Percentiles rank a stretch among this genome's conserved stretches.
Conservation (phyloP, 1,140 invertebrate species). For the Proales similis region DNA sequence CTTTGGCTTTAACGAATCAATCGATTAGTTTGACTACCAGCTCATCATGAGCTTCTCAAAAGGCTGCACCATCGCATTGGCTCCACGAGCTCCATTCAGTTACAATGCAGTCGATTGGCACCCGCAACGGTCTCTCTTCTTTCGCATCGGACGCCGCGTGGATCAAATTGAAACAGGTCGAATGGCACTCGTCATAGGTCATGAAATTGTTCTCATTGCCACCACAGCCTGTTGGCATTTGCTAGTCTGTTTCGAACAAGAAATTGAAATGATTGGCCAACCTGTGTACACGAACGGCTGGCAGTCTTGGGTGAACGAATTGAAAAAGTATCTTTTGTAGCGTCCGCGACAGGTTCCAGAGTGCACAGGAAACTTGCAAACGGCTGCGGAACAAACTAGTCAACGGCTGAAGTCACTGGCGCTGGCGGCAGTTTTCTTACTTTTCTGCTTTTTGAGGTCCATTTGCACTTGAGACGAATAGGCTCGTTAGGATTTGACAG, state of each 20-base stretch:
- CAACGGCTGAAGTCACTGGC: no score
- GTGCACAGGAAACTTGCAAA: conserved; percentile 33
- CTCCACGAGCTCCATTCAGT: conserved; percentile 34
- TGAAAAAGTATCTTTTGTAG: conserved; percentile 26
- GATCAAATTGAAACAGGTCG: conserved; percentile 5
- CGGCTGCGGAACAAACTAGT: conserved; percentile 3
- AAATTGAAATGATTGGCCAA: background rate
- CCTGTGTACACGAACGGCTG: conserved; percentile 30
- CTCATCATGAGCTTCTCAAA: background rate
- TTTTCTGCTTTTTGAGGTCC: no score
- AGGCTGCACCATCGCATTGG: conserved; percentile 12
- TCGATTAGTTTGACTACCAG: background rate
- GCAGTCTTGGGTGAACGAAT: conserved; percentile 26
- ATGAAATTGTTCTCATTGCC: conserved; percentile 50
- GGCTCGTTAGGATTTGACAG: no score
- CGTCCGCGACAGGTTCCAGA: conserved; percentile 8
- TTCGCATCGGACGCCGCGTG: no score
- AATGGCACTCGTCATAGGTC: conserved; percentile 38
- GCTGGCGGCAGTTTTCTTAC: no score
- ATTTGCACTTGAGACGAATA: no score
- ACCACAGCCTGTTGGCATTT: conserved; percentile 45
- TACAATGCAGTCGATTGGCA: conserved; percentile 20
- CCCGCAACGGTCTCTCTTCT: no score
- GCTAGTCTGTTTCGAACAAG: background rate
- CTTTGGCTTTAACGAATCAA: background rate